Evolutionary conservation across 2,888 invertebrate species (phyloP).

Genomic region (Hanleya hanleyi): DNA sequence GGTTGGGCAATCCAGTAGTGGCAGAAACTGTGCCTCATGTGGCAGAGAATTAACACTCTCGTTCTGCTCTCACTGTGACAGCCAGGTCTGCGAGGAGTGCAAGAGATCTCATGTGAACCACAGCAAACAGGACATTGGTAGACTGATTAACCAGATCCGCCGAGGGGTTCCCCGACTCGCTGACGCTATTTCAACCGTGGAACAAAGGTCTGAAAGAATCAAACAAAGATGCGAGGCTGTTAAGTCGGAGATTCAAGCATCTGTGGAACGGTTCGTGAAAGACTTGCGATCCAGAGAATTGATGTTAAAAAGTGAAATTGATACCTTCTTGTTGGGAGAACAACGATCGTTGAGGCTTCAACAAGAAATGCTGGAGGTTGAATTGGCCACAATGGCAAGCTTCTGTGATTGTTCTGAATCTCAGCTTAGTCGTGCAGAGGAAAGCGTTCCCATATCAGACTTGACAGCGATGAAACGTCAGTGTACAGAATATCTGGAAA

Average conservation of each 20-base stretch:
- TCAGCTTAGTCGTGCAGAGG: constrained; percentile 41
- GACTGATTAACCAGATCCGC: constrained; percentile 81
- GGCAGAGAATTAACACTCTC: constrained; percentile 76
- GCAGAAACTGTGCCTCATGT: constrained; percentile 85
- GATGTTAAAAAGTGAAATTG: constrained; percentile 77
- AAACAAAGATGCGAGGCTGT: constrained; percentile 93
- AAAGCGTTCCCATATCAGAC: constrained; percentile 56
- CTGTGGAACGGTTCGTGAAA: constrained; percentile 59
- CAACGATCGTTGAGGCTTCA: constrained; percentile 86
- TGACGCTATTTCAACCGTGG: constrained; percentile 72
- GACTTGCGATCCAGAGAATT: constrained; percentile 79
- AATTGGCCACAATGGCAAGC: constrained; percentile 95
- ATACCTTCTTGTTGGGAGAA: constrained; percentile 92
- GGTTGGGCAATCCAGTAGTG: too few relatives aligned
- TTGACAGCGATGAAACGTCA: constrained; percentile 56
- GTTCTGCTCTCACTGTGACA: constrained; percentile 97
- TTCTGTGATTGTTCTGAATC: constrained; percentile 84
- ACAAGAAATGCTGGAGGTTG: constrained; percentile 94
- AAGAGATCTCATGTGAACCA: constrained; percentile 77
- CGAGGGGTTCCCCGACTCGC: constrained; percentile 82
- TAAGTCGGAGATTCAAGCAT: constrained; percentile 88
- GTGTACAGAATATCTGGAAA: constrained; percentile 59
- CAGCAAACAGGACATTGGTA: constrained; percentile 81
- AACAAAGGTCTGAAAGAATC: constrained; percentile 90
- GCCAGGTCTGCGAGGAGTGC: constrained; percentile 97